Base-by-base conservation (phyloP, 2,888 invertebrate genomes). In the Erebia aethiops region DNA sequence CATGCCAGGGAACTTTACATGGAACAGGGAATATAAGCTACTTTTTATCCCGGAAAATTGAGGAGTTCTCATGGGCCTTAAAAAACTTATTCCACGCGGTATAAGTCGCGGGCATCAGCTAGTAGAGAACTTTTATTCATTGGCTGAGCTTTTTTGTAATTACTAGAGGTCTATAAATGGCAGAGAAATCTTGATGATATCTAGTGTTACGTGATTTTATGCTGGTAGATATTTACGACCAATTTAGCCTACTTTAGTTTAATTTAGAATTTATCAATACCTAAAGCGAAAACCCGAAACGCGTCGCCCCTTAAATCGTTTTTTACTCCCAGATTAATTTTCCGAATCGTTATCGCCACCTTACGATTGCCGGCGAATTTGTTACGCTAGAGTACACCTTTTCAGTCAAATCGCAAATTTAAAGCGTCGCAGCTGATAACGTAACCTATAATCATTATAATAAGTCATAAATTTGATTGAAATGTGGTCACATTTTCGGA, bases 401-500 rank as follows among this genome's bases (percentile, higher is more conserved):
- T 93, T 92, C 90, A 90, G 81, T 87, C 81, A 87, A 91, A 92
- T 92, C 89, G 89, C 88, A 89, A 92, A 92, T 91, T 90, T 90
- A 88, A 89, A 89, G 91, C 89, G 88, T 75, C 81, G 82, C 86
- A 81, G 91, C 11, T 26, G 67, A 92, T 92, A 92, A 92, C 91
- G 88, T 87, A n/a, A 85, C 90, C 91, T 91, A 91, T 90, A 91
- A 92, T 92, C 89, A 92, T 92, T 92, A 92, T 92, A 88, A 90
- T 91, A 91, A 91, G 84, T 92, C 91, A 91, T 93, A 92, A 92
- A 92, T 92, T 92, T 90, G 90, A 93, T 92, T 92, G 92, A 92
- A 92, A 90, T 91, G 91, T 88, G 91, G 91, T 91, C 88, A 91
- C 90, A 92, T 91, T 92, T 90, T 89, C 86, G 85, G 79, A 82